Base-by-base conservation (phyloP, 2,888 invertebrate species). In the Bimastos eiseni region DNA sequence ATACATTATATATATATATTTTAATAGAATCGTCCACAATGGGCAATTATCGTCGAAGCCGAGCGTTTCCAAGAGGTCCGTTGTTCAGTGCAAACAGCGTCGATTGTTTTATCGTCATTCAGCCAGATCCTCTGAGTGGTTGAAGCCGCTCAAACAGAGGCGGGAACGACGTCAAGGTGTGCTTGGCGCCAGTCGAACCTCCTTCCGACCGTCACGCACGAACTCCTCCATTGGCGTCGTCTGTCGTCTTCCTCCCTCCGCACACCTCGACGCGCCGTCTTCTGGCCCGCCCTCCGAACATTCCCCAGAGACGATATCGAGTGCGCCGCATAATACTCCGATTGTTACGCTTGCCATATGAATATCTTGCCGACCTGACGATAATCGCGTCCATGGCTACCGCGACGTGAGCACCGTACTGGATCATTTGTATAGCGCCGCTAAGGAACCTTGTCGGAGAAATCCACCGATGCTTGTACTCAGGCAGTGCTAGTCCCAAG, bases 161-260 rank as follows among this genome's bases (percentile, higher is more conserved):
- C 70, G 70, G 70, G 70, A 70, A n/a, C 70, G 70, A n/a, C 70
- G 70, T 70, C 70, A 70, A 70, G 70, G 70, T 70, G 70, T 70
- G 70, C 70, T 70, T 70, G 70, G 70, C 70, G 70, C 70, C 70
- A n/a, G n/a, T 11, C 70, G 17, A 70, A n/a, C 70, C 30, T 70
- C 70, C 70, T 70, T n/a, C 11, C 70, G 70, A 8, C n/a, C 30
- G 70, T 70, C 70, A 70, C 70, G 70, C 70, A 70, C 70, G 70
- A 70, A n/a, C 17, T 70, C 30, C 8, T 8, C n/a, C 17, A 8
- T 8, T n/a, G 70, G 8, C 70, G 30, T 8, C 70, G 11, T 5
- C 70, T 0, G 1, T 13, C 3, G 13, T n/a, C n/a, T n/a, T 3
- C 55, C 70, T n/a, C 13, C 70, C n/a, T n/a, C 70, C 70, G 30